A percentile compares a stretch with the other conserved stretches of the same genome.
Conservation (phyloP, 1,140 invertebrate species). For the Aethina tumida region DNA sequence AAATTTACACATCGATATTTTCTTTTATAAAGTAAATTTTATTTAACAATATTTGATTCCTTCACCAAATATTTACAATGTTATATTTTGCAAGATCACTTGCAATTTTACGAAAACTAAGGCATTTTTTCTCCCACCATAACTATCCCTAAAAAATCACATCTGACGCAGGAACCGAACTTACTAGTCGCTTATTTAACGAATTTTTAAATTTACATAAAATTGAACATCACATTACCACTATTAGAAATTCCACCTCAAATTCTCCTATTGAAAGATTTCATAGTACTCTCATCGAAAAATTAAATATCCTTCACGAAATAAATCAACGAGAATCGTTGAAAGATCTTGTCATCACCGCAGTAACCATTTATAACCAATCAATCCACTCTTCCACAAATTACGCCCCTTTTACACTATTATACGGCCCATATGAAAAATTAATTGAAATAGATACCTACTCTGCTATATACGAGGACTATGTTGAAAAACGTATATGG, state of each 20-base stretch:
- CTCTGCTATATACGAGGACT: too few species aligned
- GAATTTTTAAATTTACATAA: constrained; percentile 18
- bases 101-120: constrained; percentile 18
- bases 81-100: constrained; percentile 13
- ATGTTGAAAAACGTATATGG: too few species aligned
- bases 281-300: constrained; percentile 15
- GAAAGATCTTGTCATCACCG: constrained; percentile 11
- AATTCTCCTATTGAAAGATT: constrained; percentile 14
- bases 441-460: too few species aligned
- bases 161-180: constrained; percentile 20
- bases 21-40: constrained; percentile 13
- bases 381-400: constrained; percentile 11
- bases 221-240: constrained; percentile 14
- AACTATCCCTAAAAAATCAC: constrained; percentile 21
- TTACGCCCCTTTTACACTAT: constrained; percentile 13
- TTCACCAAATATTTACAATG: constrained; percentile 24
- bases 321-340: constrained; percentile 7
- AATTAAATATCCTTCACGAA: constrained; percentile 10
- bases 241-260: constrained; percentile 15
- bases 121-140: constrained; percentile 15
- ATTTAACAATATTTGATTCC: constrained; percentile 23
- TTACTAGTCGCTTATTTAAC: constrained; percentile 14
- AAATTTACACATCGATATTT: constrained; percentile 21
- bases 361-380: constrained; percentile 12
- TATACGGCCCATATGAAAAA: constrained; percentile 23